Evolutionary conservation across 2,888 invertebrate genomes (phyloP).

Genomic region (Drosophila subsilvestris): DNA sequence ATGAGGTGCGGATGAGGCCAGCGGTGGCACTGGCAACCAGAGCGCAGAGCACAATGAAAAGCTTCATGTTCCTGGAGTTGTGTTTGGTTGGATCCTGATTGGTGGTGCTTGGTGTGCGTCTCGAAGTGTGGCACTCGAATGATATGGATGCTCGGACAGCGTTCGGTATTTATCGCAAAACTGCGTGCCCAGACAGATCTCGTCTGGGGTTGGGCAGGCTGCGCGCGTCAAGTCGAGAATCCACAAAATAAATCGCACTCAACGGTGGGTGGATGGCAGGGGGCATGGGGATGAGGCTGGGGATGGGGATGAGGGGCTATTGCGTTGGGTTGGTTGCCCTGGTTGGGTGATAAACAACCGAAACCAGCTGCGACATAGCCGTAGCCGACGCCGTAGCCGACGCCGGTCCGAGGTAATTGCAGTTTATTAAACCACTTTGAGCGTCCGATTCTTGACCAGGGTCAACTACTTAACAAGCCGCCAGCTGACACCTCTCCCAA

Average conservation of each 20-base stretch:
- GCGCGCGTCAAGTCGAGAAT: slow-evolving; percentile 59
- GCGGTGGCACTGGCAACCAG: slow-evolving; percentile 70
- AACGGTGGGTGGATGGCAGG: slow-evolving; percentile 30
- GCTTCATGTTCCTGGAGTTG: slow-evolving; percentile 60
- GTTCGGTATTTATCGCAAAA: slow-evolving; percentile 60
- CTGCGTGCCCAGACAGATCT: slow-evolving; percentile 37
- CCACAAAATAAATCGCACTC: slow-evolving; percentile 69
- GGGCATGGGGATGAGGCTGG: background rate
- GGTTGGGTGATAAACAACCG: slow-evolving; percentile 42
- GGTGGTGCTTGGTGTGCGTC: slow-evolving; percentile 15
- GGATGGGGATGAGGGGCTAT: background rate
- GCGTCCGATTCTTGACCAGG: slow-evolving; percentile 74
- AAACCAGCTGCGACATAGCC: slow-evolving; percentile 45
- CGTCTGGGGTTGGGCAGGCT: background rate
- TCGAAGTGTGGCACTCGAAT: slow-evolving; percentile 64
- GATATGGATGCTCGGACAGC: slow-evolving; percentile 57
- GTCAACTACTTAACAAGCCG: slow-evolving; percentile 67
- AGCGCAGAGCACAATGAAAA: slow-evolving; percentile 70
- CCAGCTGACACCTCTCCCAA: slow-evolving; percentile 2
- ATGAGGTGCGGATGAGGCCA: slow-evolving; percentile 49
- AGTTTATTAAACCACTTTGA: slow-evolving; percentile 76
- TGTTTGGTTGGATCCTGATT: background rate
- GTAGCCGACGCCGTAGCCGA: background rate
- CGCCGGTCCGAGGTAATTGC: slow-evolving; percentile 64
- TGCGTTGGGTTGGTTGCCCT: slow-evolving; percentile 44